Evolutionary conservation across 2,888 invertebrate species (phyloP).

Genomic region (Lordiphosa fenestrarum): DNA sequence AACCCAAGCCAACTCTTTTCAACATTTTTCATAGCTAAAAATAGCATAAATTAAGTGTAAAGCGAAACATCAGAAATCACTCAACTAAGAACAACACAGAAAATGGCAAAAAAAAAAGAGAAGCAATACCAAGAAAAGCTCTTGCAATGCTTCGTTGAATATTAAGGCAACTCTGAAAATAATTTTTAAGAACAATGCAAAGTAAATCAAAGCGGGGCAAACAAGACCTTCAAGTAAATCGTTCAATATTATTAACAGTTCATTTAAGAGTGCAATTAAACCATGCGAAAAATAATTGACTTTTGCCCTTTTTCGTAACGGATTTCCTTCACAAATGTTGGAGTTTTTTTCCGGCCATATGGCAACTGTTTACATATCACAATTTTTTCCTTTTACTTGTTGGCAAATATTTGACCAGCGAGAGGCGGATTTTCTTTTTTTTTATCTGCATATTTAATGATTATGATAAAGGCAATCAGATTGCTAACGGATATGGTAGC

Average conservation of each 20-base stretch:
- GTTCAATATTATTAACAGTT: slow-evolving; percentile 14
- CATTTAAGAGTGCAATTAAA: slow-evolving; percentile 9
- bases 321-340: too few relatives aligned
- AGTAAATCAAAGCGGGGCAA: slow-evolving; percentile 9
- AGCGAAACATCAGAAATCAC: slow-evolving; percentile 65
- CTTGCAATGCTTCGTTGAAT: slow-evolving; percentile 27
- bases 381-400: too few relatives aligned
- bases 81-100: slow-evolving; percentile 57
- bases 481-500: slow-evolving; percentile 9
- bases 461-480: slow-evolving; percentile 3
- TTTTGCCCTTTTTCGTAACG: slow-evolving; percentile 2
- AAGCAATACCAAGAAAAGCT: slow-evolving; percentile 19
- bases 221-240: background rate
- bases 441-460: slow-evolving; percentile 1
- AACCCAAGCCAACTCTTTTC: slow-evolving; percentile 5
- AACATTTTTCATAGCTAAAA: slow-evolving; percentile 1
- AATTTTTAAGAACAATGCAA: slow-evolving; percentile 19
- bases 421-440: background rate
- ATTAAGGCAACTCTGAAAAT: slow-evolving; percentile 17
- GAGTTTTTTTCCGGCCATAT: background rate
- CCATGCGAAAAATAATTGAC: slow-evolving; percentile 8
- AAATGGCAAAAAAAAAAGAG: slow-evolving; percentile 13
- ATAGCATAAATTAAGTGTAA: slow-evolving; percentile 58
- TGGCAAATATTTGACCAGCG: slow-evolving; percentile 6
- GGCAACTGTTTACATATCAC: background rate